A percentile compares a stretch with the other conserved stretches of the same genome.
Evolutionary conservation across 2,113 vertebrate species (phyloP).

Genomic region (Nannospalax galili): DNA sequence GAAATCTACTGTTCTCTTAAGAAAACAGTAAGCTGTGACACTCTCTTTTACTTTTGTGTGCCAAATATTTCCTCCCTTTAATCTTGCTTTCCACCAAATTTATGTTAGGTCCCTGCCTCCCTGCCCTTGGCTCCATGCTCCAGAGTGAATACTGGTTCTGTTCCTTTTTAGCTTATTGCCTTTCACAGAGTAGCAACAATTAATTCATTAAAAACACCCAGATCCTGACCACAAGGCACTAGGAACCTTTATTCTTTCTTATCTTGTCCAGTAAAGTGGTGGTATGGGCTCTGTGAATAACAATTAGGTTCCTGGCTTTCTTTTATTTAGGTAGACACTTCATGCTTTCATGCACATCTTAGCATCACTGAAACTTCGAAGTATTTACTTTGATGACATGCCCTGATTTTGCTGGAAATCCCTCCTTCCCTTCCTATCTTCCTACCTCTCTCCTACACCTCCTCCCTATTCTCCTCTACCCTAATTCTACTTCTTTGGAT

Average conservation of each 20-base stretch:
- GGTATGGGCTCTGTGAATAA: not conserved
- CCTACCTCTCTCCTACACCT: not conserved
- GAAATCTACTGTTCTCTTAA: not conserved
- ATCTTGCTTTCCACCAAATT: not conserved
- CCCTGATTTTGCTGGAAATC: not conserved
- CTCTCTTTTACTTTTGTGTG: not conserved
- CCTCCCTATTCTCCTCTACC: not conserved
- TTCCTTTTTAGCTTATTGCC: not conserved
- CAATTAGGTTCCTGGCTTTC: not conserved
- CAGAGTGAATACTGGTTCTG: not conserved
- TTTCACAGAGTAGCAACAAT: slow-evolving; percentile 1
- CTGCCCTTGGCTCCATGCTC: not conserved
- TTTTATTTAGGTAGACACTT: not conserved
- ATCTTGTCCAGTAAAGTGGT: not conserved
- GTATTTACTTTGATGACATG: not conserved
- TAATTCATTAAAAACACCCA: not conserved
- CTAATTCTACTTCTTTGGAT: not conserved
- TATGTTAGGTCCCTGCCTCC: not conserved
- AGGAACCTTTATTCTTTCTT: not conserved
- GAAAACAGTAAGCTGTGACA: not conserved
- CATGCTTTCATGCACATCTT: not conserved
- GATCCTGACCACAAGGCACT: not conserved
- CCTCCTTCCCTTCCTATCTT: not conserved
- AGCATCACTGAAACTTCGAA: not conserved
- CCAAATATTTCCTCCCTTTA: not conserved